phyloP scores from a whole-genome alignment of 2,797 vertebrate species.

The Holocentrus rufus region DNA sequence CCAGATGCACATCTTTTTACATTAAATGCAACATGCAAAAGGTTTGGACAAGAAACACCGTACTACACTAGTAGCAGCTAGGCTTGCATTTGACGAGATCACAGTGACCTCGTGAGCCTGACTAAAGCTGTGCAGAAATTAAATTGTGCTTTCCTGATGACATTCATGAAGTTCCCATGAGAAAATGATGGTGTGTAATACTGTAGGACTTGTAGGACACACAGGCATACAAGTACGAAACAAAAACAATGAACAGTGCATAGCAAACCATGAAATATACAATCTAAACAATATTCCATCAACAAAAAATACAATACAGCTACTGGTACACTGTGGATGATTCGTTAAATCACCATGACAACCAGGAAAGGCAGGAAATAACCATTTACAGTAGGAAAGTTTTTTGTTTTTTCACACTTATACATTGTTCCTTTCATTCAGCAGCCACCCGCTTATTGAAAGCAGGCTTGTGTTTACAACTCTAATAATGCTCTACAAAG shows the following conservation, averaged over 20 bases:
- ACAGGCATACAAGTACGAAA: slow-evolving; percentile 20
- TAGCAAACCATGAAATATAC: slow-evolving; percentile 67
- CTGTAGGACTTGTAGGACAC: slow-evolving; percentile 21
- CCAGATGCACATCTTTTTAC: slow-evolving; percentile 70
- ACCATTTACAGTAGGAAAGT: slow-evolving; percentile 60
- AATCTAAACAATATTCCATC: slow-evolving; percentile 31
- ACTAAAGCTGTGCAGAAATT: slow-evolving; percentile 59
- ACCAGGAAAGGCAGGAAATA: slow-evolving; percentile 62
- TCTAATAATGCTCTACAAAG: slow-evolving; percentile 21
- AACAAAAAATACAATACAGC: slow-evolving; percentile 60
- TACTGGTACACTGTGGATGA: slow-evolving; percentile 66
- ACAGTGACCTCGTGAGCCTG: slow-evolving; percentile 42
- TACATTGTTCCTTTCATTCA: slow-evolving; percentile 27
- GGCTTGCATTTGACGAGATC: slow-evolving; percentile 49
- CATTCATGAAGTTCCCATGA: slow-evolving; percentile 12
- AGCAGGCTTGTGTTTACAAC: slow-evolving; percentile 2
- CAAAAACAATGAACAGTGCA: slow-evolving; percentile 61
- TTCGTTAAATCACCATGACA: slow-evolving; percentile 58
- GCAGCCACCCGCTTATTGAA: slow-evolving; percentile 25
- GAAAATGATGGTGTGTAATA: slow-evolving; percentile 30
- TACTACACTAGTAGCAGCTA: slow-evolving; percentile 62
- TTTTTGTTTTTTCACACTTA: slow-evolving; percentile 7
- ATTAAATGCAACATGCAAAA: slow-evolving; percentile 74
- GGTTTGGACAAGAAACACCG: slow-evolving; percentile 63
- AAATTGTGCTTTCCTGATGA: slow-evolving; percentile 37